phyloP scores from a whole-genome alignment of 2,888 invertebrate genomes.

The Andrena trimmerana region DNA sequence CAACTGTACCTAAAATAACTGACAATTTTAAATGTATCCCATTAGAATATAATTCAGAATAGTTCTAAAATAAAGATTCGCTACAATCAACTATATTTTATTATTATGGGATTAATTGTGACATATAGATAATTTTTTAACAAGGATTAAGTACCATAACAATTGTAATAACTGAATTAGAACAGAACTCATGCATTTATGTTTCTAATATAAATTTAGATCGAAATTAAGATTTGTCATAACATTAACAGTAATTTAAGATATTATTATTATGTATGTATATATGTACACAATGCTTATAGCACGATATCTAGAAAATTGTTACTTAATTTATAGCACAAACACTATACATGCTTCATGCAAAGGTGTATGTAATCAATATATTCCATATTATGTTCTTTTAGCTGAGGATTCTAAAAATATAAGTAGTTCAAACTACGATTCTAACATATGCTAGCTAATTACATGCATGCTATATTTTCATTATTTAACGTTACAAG shows the following conservation, averaged over 20 bases:
- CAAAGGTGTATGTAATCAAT: conserved; percentile 34
- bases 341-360: conserved; percentile 51
- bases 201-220: conserved; percentile 5
- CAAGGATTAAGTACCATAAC: conserved; percentile 12
- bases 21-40: conserved; percentile 2
- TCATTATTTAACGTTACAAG: conserved; percentile 32
- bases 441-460: conserved; percentile 13
- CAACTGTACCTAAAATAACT: not conserved
- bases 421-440: conserved; percentile 4
- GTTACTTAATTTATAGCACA: conserved; percentile 17
- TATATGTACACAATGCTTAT: conserved; percentile 1
- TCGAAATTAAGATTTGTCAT: conserved; percentile 1
- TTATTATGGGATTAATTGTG: not conserved
- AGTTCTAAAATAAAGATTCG: not conserved
- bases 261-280: not conserved
- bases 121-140: not conserved
- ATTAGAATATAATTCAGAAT: conserved; percentile 2
- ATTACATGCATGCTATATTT: conserved; percentile 33
- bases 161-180: conserved; percentile 12
- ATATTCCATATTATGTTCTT: conserved; percentile 8
- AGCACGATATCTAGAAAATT: conserved; percentile 4
- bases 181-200: conserved; percentile 24
- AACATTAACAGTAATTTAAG: not conserved
- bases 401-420: conserved; percentile 10
- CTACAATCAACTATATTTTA: not conserved